Evolutionary conservation across 92 coral and sea anemone genomes (phyloP).

Genomic region (Siderastrea radians): DNA sequence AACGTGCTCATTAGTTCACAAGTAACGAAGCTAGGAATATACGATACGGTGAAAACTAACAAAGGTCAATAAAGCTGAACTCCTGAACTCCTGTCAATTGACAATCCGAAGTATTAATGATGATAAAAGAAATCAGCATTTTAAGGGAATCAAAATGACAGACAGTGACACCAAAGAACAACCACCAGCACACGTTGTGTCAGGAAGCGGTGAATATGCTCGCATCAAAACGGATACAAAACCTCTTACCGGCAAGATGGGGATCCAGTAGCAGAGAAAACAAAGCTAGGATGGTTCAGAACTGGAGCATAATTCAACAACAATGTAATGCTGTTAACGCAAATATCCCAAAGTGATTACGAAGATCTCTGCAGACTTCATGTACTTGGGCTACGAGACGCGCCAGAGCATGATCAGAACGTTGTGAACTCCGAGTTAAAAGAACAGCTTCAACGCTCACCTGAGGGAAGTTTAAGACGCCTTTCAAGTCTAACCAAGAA

Average conservation of each 20-base stretch:
- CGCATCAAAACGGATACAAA: neutral
- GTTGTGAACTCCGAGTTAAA: slow-evolving; percentile 9
- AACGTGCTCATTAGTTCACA: slow-evolving; percentile 20
- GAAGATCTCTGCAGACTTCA: slow-evolving; percentile 22
- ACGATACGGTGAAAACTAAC: slow-evolving; percentile 9
- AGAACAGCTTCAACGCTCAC: slow-evolving; percentile 6
- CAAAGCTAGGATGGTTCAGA: neutral
- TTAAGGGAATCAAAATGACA: neutral
- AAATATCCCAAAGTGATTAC: slow-evolving; percentile 15
- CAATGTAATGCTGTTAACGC: neutral
- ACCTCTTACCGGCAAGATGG: neutral
- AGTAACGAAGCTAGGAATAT: slow-evolving; percentile 17
- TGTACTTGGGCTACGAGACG: slow-evolving; percentile 5
- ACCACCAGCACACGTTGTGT: neutral
- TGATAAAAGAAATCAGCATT: neutral
- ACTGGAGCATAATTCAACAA: neutral
- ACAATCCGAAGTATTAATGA: neutral
- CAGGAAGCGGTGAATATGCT: neutral
- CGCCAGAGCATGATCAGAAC: slow-evolving; percentile 13
- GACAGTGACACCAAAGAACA: neutral
- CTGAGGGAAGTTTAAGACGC: slow-evolving; percentile 29
- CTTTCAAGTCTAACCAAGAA: slow-evolving; percentile 7
- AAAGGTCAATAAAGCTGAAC: slow-evolving; percentile 29
- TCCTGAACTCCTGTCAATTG: slow-evolving; percentile 24
- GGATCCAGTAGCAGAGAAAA: slow-evolving; percentile 6